Conservation (phyloP, 2,797 vertebrate genomes). For the Coccyzus lansbergi region DNA sequence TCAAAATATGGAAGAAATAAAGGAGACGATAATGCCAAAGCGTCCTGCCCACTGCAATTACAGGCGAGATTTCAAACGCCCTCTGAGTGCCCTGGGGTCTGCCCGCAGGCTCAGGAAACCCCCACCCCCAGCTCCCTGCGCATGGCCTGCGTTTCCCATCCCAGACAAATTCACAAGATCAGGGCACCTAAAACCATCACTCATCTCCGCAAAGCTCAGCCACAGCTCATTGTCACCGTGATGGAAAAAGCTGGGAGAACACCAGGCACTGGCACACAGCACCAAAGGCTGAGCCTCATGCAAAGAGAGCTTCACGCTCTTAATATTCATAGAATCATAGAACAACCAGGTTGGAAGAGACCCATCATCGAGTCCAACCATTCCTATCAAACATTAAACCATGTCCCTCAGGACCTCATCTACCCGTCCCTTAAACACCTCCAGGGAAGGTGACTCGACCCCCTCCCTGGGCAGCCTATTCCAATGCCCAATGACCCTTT, state of each 20-base stretch:
- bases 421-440: too few species aligned
- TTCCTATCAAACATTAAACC: too few species aligned
- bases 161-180: neutral
- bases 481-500: too few species aligned
- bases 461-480: too few species aligned
- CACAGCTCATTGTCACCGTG: accelerated
- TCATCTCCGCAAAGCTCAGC: neutral
- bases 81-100: neutral
- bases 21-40: neutral
- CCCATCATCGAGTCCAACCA: too few species aligned
- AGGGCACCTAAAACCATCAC: neutral
- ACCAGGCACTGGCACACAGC: accelerated
- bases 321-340: too few species aligned
- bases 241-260: neutral
- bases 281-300: neutral
- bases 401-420: too few species aligned
- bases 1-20: constrained; percentile 57
- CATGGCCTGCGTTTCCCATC: neutral
- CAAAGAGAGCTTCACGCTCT: neutral
- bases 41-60: neutral
- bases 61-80: neutral
- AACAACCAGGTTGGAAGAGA: too few species aligned
- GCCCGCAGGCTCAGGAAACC: neutral
- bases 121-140: neutral
- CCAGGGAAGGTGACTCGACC: too few species aligned